Percentiles rank a stretch among this genome's conserved stretches.
Conservation (phyloP, 2,888 invertebrate genomes). For the Trachelus troglodyta region DNA sequence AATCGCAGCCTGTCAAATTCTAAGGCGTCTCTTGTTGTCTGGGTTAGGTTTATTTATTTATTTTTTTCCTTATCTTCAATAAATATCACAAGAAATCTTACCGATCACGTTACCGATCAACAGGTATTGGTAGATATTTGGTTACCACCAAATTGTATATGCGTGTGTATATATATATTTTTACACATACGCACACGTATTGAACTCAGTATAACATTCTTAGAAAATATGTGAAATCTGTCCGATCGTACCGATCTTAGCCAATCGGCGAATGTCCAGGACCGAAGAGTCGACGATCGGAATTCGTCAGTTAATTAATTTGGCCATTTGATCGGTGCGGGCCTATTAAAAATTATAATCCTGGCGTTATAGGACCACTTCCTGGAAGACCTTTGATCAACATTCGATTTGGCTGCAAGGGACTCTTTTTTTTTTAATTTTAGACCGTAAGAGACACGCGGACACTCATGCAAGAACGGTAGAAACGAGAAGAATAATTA, state of each 20-base stretch:
- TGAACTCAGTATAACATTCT: background rate
- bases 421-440: background rate
- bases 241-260: background rate
- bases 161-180: too few relatives aligned
- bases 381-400: background rate
- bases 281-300: background rate
- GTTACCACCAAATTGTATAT: background rate
- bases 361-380: background rate
- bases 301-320: background rate
- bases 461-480: background rate
- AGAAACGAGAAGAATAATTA: background rate
- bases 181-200: too few relatives aligned
- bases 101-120: background rate
- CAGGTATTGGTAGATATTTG: background rate
- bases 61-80: background rate
- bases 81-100: background rate
- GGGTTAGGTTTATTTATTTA: background rate
- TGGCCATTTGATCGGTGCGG: background rate
- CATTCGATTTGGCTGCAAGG: background rate
- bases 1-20: background rate
- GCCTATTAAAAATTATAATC: background rate
- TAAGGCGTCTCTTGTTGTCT: conserved; percentile 14
- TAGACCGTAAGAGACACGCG: background rate
- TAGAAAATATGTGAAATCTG: background rate
- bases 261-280: background rate